Conservation (phyloP, 2,113 vertebrate species). For the Sylvietta virens region DNA sequence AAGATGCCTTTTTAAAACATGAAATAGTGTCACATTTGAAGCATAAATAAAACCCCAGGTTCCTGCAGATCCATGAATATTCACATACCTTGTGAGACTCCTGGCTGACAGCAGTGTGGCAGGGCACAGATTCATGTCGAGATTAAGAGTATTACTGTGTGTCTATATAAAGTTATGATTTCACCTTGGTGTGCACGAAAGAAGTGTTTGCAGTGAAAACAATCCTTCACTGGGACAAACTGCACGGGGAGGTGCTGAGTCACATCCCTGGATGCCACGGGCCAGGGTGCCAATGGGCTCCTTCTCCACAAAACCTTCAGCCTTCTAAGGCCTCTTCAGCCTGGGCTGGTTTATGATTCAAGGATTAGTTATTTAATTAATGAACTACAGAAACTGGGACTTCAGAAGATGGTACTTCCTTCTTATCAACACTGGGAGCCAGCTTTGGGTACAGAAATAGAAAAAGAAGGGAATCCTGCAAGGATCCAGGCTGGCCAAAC, state of each 20-base stretch:
- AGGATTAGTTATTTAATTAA: not conserved
- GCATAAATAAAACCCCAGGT: not conserved
- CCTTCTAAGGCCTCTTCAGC: not conserved
- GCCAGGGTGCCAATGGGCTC: not conserved
- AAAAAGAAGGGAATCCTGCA: not conserved
- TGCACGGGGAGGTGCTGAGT: not conserved
- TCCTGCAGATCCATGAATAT: not conserved
- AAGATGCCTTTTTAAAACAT: not conserved
- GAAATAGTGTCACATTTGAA: not conserved
- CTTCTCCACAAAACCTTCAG: not conserved
- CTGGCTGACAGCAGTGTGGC: not conserved
- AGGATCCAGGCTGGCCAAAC: not conserved
- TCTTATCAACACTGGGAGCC: accelerated
- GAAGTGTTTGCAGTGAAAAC: not conserved
- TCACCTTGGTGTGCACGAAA: not conserved
- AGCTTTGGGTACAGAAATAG: not conserved
- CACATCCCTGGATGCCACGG: accelerated
- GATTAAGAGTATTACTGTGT: too few relatives aligned
- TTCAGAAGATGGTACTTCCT: not conserved
- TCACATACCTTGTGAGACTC: not conserved
- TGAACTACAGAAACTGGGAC: not conserved
- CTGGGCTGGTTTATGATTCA: not conserved
- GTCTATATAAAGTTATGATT: not conserved
- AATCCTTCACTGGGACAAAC: not conserved
- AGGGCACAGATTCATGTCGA: accelerated